Evolutionary conservation across 1,140 invertebrate species (phyloP).

Genomic region (Drosophila hydei): DNA sequence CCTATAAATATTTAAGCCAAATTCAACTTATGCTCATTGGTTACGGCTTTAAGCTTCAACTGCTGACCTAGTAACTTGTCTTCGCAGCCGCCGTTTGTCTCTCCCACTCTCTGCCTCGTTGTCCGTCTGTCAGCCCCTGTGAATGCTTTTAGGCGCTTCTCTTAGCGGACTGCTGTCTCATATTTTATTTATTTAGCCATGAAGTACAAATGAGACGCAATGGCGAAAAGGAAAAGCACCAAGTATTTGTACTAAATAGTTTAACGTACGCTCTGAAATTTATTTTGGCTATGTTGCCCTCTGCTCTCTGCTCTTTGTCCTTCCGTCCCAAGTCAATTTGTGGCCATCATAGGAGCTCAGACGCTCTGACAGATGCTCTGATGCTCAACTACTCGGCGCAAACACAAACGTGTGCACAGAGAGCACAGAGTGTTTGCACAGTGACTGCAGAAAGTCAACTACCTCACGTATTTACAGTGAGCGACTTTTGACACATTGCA

Average conservation of each 20-base stretch:
- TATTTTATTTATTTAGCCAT: slow-evolving; percentile 46
- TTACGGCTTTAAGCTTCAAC: slow-evolving; percentile 24
- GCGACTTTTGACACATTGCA: slow-evolving; percentile 48
- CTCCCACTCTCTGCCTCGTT: background rate
- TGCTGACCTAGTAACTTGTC: slow-evolving; percentile 30
- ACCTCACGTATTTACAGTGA: slow-evolving; percentile 8
- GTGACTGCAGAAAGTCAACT: slow-evolving; percentile 48
- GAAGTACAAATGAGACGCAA: slow-evolving; percentile 30
- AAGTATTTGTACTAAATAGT: slow-evolving; percentile 75
- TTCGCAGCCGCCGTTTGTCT: background rate
- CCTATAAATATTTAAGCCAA: slow-evolving; percentile 30
- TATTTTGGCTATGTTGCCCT: slow-evolving; percentile 32
- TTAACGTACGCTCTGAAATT: slow-evolving; percentile 66
- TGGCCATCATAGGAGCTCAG: slow-evolving; percentile 44
- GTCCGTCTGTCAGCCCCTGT: background rate
- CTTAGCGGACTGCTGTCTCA: slow-evolving; percentile 13
- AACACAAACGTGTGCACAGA: slow-evolving; percentile 60
- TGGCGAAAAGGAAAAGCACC: slow-evolving; percentile 11
- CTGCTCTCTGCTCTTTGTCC: background rate
- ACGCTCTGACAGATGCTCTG: slow-evolving; percentile 27
- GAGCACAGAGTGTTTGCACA: slow-evolving; percentile 3
- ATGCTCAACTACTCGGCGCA: slow-evolving; percentile 15
- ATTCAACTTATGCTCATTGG: slow-evolving; percentile 16
- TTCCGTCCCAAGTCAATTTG: slow-evolving; percentile 73
- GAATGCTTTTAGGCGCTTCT: slow-evolving; percentile 11